Conservation (phyloP, 1,140 invertebrate species). For the Megalopta genalis region DNA sequence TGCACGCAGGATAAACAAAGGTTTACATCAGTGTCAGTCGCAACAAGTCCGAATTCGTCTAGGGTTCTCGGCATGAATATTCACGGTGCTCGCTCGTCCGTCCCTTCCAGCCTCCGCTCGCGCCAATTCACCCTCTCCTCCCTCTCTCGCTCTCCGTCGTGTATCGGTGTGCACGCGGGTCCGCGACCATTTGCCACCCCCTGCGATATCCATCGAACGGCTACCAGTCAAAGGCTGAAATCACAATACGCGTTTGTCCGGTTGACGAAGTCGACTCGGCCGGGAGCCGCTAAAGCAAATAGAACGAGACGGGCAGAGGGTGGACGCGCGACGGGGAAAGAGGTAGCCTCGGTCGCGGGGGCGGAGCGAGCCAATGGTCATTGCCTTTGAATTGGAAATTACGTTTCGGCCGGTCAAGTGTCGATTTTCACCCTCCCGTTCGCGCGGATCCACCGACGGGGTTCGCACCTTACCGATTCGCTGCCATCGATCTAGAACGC, state of each 20-base stretch:
- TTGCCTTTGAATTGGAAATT: constrained; percentile 79
- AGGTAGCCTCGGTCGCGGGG: constrained; percentile 29
- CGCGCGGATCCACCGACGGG: constrained; percentile 26
- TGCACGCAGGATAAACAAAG: constrained; percentile 75
- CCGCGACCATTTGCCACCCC: constrained; percentile 45
- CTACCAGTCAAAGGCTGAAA: constrained; percentile 78
- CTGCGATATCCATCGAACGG: constrained; percentile 72
- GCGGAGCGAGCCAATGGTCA: constrained; percentile 69
- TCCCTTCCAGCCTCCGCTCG: constrained; percentile 46
- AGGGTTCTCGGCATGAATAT: constrained; percentile 77
- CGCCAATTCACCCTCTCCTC: constrained; percentile 49
- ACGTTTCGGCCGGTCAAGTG: constrained; percentile 72
- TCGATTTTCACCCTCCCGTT: constrained; percentile 71
- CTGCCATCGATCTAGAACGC: too few species aligned
- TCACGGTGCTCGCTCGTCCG: constrained; percentile 66
- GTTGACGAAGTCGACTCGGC: constrained; percentile 74
- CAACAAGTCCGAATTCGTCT: constrained; percentile 79
- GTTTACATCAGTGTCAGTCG: constrained; percentile 81
- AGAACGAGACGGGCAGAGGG: constrained; percentile 60
- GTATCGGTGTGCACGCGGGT: constrained; percentile 46
- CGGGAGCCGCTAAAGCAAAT: constrained; percentile 72
- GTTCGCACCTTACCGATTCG: neutral
- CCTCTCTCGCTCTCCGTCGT: constrained; percentile 8
- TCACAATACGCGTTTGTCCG: constrained; percentile 80
- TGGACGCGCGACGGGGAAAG: constrained; percentile 14